Evolutionary conservation across 2,888 invertebrate genomes (phyloP).

Genomic region (Macrostomum cliftonense): DNA sequence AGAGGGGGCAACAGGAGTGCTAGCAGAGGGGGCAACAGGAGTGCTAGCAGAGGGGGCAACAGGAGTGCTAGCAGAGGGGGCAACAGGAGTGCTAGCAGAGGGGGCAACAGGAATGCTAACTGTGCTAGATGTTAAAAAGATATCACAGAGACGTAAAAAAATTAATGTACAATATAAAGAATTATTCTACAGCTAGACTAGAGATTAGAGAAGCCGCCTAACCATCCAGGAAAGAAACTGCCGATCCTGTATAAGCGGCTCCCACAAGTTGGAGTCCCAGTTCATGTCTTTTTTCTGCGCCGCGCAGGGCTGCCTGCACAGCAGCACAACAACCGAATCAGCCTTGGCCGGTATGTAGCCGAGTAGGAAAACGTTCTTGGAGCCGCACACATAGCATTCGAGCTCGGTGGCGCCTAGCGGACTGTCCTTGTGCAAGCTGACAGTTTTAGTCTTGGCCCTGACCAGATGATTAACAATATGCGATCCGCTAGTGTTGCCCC

Average conservation of each 20-base stretch:
- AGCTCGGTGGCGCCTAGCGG: slow-evolving; percentile 88
- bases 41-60: too few species aligned
- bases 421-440: slow-evolving; percentile 85
- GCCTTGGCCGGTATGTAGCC: slow-evolving; percentile 98
- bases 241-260: slow-evolving; percentile 84
- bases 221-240: slow-evolving; percentile 84
- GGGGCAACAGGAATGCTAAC: too few species aligned
- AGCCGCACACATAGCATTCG: slow-evolving; percentile 96
- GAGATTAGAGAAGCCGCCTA: too few species aligned
- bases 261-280: slow-evolving; percentile 97
- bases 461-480: slow-evolving; percentile 97
- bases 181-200: too few species aligned
- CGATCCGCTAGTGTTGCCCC: slow-evolving; percentile 80
- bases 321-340: slow-evolving; percentile 82
- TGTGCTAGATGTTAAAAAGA: too few species aligned
- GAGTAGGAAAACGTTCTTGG: slow-evolving; percentile 86
- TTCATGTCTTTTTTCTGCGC: slow-evolving; percentile 94
- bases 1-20: too few species aligned
- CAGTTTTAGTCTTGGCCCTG: slow-evolving; percentile 96
- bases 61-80: too few species aligned
- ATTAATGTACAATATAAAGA: too few species aligned
- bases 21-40: too few species aligned
- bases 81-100: too few species aligned
- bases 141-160: too few species aligned
- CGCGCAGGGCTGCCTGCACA: slow-evolving; percentile 94